Conservation (phyloP, 2,797 vertebrate genomes). For the Cyclopterus lumpus region DNA sequence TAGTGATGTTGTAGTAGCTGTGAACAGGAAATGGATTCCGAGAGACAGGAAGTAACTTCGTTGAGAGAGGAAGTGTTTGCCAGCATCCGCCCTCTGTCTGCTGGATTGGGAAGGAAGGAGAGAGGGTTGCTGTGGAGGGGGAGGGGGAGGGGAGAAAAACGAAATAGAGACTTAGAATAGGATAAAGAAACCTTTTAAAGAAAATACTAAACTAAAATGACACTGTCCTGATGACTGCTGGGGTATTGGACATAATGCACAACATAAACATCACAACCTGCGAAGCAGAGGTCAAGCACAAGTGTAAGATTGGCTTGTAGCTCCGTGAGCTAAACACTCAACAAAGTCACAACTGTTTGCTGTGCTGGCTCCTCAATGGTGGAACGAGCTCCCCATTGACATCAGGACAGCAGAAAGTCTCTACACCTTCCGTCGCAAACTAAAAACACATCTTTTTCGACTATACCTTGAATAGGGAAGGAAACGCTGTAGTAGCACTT, state of each 20-base stretch:
- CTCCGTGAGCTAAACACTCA: too few species aligned
- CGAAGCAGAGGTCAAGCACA: not conserved
- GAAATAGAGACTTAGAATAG: conserved; percentile 48
- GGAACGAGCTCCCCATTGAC: too few species aligned
- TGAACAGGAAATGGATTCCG: conserved; percentile 82
- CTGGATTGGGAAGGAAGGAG: conserved; percentile 75
- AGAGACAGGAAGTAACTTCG: conserved; percentile 81
- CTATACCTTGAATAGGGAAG: too few species aligned
- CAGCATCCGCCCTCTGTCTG: conserved; percentile 86
- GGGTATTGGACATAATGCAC: not conserved
- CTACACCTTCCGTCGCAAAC: too few species aligned
- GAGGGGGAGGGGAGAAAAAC: not conserved
- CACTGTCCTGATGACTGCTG: not conserved
- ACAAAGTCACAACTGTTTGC: too few species aligned
- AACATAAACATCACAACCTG: not conserved
- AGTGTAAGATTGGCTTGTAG: too few species aligned
- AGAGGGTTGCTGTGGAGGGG: not conserved
- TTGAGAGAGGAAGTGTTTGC: conserved; percentile 86
- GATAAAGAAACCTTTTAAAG: not conserved
- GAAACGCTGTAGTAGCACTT: too few species aligned
- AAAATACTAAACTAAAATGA: not conserved
- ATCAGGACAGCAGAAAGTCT: too few species aligned
- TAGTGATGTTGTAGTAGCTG: conserved; percentile 68
- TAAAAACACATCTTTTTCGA: too few species aligned
- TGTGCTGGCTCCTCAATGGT: too few species aligned